Conservation (phyloP, 2,113 vertebrate species). For the Lampris incognitus region DNA sequence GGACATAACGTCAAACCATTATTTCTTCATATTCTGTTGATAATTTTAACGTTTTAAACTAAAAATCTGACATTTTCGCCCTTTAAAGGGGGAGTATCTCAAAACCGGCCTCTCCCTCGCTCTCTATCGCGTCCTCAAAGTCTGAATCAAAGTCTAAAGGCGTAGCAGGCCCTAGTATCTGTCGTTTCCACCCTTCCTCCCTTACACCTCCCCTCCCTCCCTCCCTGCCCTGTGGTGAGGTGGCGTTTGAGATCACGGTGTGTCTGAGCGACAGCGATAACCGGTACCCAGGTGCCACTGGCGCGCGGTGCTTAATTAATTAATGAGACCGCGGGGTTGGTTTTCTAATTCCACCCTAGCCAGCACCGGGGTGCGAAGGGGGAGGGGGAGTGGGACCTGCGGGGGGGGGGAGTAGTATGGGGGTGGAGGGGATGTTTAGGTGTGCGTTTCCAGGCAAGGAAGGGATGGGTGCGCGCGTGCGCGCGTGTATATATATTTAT, state of each 20-base stretch:
- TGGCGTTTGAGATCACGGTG: conserved; percentile 77
- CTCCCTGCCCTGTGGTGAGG: conserved; percentile 74
- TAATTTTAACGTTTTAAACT: no score
- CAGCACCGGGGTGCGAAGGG: conserved; percentile 60
- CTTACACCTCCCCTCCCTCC: background rate
- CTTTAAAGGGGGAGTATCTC: no score
- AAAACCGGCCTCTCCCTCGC: background rate
- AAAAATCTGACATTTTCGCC: no score
- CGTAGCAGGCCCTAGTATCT: background rate
- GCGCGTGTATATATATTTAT: conserved; percentile 72
- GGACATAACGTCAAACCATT: no score
- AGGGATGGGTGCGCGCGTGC: conserved; percentile 53
- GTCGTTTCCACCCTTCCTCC: conserved; percentile 6
- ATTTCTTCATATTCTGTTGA: no score
- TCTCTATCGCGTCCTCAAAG: conserved; percentile 31
- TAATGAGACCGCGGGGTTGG: conserved; percentile 82
- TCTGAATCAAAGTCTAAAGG: conserved; percentile 14
- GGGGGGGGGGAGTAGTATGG: background rate
- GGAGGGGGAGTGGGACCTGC: conserved; percentile 26
- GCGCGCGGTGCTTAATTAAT: conserved; percentile 80
- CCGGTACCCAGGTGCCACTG: conserved; percentile 78
- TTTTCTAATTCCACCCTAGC: conserved; percentile 79
- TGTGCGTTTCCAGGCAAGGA: conserved; percentile 72
- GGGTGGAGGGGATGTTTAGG: conserved; percentile 69
- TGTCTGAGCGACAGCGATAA: conserved; percentile 81